Evolutionary conservation across 2,797 vertebrate species (phyloP).

Genomic region (Neomorphus geoffroyi): DNA sequence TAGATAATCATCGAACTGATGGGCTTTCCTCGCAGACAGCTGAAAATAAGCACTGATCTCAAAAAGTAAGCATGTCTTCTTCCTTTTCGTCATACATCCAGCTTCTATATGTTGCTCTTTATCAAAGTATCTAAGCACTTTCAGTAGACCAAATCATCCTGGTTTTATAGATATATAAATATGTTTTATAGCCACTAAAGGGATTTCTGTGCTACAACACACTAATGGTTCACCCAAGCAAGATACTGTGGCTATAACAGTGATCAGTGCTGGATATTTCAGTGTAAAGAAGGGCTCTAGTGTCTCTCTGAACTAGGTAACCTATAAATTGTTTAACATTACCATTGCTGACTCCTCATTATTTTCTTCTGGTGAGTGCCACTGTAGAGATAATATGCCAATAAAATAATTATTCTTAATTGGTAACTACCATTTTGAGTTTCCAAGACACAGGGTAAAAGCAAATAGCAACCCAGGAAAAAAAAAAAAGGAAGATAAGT

Average conservation of each 20-base stretch:
- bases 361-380: constrained; percentile 6
- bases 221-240: constrained; percentile 44
- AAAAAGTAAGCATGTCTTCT: constrained; percentile 3
- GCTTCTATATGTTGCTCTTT: background rate
- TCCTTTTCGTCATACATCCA: background rate
- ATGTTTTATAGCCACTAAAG: constrained; percentile 38
- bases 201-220: constrained; percentile 16
- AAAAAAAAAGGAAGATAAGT: background rate
- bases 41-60: constrained; percentile 54
- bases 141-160: constrained; percentile 32
- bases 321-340: constrained; percentile 31
- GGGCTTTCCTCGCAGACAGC: constrained; percentile 15
- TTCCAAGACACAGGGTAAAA: background rate
- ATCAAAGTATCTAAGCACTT: constrained; percentile 47
- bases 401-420: constrained; percentile 32
- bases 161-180: constrained; percentile 65
- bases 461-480: background rate
- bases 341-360: constrained; percentile 5
- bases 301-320: constrained; percentile 40
- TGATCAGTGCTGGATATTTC: constrained; percentile 24
- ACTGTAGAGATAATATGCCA: background rate
- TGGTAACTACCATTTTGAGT: background rate
- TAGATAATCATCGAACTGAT: constrained; percentile 60
- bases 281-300: background rate
- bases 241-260: constrained; percentile 14